Evolutionary conservation across 2,888 invertebrate species (phyloP).

Genomic region (Ichneumoninae sp.): DNA sequence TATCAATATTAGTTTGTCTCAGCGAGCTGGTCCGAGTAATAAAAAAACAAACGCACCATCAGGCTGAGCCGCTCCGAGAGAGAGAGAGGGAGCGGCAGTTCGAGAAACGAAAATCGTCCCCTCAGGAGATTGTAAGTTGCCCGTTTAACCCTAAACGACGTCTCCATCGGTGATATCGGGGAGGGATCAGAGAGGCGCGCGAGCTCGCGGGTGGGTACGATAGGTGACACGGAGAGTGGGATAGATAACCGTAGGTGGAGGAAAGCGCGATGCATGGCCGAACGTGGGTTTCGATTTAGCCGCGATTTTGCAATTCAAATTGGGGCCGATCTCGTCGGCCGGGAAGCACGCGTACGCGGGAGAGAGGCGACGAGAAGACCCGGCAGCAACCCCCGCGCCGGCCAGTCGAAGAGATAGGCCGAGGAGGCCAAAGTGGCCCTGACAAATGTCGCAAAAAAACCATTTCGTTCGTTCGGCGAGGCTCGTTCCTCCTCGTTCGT

Average conservation of each 20-base stretch:
- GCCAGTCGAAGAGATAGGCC: conserved; percentile 66
- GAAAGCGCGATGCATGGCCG: conserved; percentile 41
- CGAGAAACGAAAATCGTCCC: conserved; percentile 25
- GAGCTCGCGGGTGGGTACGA: conserved; percentile 61
- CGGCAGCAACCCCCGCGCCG: conserved; percentile 29
- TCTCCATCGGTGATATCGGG: conserved; percentile 74
- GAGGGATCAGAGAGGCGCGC: conserved; percentile 36
- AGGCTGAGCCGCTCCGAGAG: not conserved
- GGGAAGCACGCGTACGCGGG: conserved; percentile 44
- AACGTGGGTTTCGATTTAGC: conserved; percentile 68
- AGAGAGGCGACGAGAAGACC: conserved; percentile 36
- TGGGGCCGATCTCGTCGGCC: conserved; percentile 42
- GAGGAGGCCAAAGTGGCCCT: conserved; percentile 75
- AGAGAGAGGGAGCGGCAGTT: conserved; percentile 17
- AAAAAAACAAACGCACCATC: not conserved
- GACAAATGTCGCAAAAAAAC: conserved; percentile 81
- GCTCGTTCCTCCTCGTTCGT: not conserved
- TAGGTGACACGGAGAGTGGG: conserved; percentile 56
- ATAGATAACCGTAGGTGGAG: conserved; percentile 21
- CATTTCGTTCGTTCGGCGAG: conserved; percentile 43
- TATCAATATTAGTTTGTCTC: too few relatives aligned
- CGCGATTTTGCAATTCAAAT: conserved; percentile 82
- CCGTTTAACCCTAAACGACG: conserved; percentile 73
- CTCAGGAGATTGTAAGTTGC: conserved; percentile 53
- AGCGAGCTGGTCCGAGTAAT: not conserved